Percentiles rank a stretch among this genome's conserved stretches.
Conservation (phyloP, 2,888 invertebrate species). For the Agrenia bidenticulata region DNA sequence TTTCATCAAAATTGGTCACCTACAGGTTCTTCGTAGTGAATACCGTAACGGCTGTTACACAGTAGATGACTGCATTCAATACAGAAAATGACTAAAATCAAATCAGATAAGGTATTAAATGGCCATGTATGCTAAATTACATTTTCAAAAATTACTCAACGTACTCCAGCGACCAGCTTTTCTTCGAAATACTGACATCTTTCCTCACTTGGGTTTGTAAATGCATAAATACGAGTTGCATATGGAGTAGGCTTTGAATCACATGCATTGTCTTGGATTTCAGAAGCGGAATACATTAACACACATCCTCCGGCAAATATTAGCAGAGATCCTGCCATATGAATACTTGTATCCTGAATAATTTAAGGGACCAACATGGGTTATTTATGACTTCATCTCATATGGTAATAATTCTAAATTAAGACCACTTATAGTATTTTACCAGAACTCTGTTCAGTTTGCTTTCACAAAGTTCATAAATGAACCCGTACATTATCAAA, state of each 20-base stretch:
- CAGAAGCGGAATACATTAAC: constrained; percentile 28
- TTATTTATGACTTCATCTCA: too few species aligned
- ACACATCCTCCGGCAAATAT: constrained; percentile 26
- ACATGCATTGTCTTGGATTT: constrained; percentile 25
- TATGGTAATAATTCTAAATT: too few species aligned
- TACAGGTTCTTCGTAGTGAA: constrained; percentile 23
- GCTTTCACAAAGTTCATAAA: constrained; percentile 22
- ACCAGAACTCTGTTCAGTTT: constrained; percentile 29
- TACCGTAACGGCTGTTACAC: constrained; percentile 14
- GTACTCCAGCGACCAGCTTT: constrained; percentile 27
- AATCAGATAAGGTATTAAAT: too few species aligned
- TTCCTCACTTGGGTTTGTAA: not conserved
- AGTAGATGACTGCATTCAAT: constrained; percentile 11
- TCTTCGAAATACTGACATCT: constrained; percentile 20
- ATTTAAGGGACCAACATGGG: not conserved
- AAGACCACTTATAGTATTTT: constrained; percentile 14
- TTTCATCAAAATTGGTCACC: too few species aligned
- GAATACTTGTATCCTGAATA: constrained; percentile 33
- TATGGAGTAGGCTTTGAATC: not conserved
- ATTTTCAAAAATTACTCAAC: too few species aligned
- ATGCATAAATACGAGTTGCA: not conserved
- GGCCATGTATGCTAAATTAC: too few species aligned
- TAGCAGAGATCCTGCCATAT: constrained; percentile 22
- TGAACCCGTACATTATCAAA: constrained; percentile 17
- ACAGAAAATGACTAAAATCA: constrained; percentile 18